Evolutionary conservation across 2,888 invertebrate genomes (phyloP).

Genomic region (Leptopterna dolabrata): DNA sequence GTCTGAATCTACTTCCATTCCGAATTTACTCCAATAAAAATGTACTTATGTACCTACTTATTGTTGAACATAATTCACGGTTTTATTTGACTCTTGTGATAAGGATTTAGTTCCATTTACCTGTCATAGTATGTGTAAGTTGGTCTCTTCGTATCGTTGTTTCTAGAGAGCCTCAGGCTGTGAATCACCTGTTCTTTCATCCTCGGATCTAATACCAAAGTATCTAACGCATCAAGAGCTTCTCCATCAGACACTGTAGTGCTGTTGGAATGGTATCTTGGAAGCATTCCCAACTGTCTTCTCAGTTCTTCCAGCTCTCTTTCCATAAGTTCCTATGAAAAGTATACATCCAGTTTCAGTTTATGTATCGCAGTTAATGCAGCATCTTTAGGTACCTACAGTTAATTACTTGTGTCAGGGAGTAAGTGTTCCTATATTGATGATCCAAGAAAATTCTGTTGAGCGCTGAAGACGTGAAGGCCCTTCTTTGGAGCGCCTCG

Average conservation of each 20-base stretch:
- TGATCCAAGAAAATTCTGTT: conserved; percentile 70
- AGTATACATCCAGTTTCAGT: not conserved
- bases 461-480: conserved; percentile 70
- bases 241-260: conserved; percentile 49
- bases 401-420: conserved; percentile 69
- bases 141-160: not conserved
- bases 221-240: conserved; percentile 54
- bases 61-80: no score
- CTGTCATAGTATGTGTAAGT: conserved; percentile 31
- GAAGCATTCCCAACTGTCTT: conserved; percentile 53
- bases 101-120: not conserved
- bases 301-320: conserved; percentile 53
- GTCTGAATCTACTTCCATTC: no score
- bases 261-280: not conserved
- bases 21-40: no score
- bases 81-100: no score
- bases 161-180: conserved; percentile 23
- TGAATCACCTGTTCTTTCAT: conserved; percentile 52
- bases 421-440: conserved; percentile 68
- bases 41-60: no score
- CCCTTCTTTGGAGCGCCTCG: conserved; percentile 70
- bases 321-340: conserved; percentile 54
- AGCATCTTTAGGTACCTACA: no score
- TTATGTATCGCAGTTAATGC: no score
- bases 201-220: conserved; percentile 44